Conservation (phyloP, 2,888 invertebrate species). For the Dynastes hyllus region DNA sequence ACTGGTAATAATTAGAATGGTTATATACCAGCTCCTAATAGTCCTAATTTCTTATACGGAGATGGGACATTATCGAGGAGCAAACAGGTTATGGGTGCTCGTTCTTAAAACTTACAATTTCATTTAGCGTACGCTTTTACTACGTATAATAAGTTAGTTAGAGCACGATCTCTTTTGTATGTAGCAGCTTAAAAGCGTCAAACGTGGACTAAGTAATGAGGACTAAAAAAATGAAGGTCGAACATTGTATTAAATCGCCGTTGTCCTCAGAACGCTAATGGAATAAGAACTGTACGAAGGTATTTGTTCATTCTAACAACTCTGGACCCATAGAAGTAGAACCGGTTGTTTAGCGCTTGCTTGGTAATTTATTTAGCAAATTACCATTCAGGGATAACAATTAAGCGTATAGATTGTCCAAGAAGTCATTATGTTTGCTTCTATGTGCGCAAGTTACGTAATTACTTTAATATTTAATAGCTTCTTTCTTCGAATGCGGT, state of each 20-base stretch:
- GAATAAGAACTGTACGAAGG: not conserved
- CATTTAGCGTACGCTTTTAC: not conserved
- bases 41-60: not conserved
- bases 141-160: slow-evolving; percentile 3
- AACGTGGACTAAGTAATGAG: not conserved
- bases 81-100: not conserved
- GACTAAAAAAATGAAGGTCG: not conserved
- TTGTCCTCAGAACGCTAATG: slow-evolving; percentile 16
- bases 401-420: not conserved
- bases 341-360: slow-evolving; percentile 3
- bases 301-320: slow-evolving; percentile 13
- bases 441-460: too few species aligned
- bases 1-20: too few species aligned
- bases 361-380: slow-evolving; percentile 23
- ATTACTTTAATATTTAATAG: too few species aligned
- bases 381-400: not conserved
- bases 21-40: too few species aligned
- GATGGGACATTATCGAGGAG: not conserved
- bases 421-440: too few species aligned
- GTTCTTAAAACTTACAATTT: slow-evolving; percentile 13
- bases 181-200: not conserved
- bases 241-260: not conserved
- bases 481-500: too few species aligned
- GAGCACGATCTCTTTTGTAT: not conserved
- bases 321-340: not conserved